Base-by-base conservation (phyloP, 1,140 invertebrate genomes). In the Drosophila ironensis region DNA sequence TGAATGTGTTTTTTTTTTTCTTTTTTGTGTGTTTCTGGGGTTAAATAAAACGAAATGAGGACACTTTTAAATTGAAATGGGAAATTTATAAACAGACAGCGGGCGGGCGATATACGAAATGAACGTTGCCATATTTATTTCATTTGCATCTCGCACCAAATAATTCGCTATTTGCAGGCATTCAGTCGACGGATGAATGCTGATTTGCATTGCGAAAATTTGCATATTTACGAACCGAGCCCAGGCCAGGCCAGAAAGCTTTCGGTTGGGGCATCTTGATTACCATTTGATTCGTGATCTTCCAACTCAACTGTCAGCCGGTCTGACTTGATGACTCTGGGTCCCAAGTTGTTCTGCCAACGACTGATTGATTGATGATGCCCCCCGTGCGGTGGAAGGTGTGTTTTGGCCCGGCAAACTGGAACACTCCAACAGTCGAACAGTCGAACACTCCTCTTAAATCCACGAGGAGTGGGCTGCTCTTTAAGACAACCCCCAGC, bases 261-360 rank as follows among this genome's bases (percentile, higher is more conserved):
- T 82, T 81, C 37, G 28, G 27, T 51, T 54, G 42, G 30, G 24
- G 35, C 77, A 52, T 64, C 70, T 82, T 68, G 76, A 81, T 82
- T 82, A 57, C 61, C 72, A 75, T 82, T 82, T 72, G 77, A 82
- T 81, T 81, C 72, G 67, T 81, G 77, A 82, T 69, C 68, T 81
- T 69, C 35, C 48, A 72, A 60, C 57, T 60, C 51, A 69, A 67
- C 64, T 80, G 77, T 76, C 77, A 75, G 76, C 70, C 42, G 28
- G 37, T 38, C 51, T 72, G 77, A 81, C 77, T 72, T 72, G 77
- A 81, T 81, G 77, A 82, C 77, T 82, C 37, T 70, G 61, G 48
- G 51, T 38, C 61, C 61, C 37, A 67, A 40, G 51, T 56, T 33
- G 30, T 12, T 33, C 24, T 50, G 37, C 72, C 63, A 69, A 77